phyloP scores from a whole-genome alignment of 2,797 vertebrate genomes.

The Tarsius wallacei region DNA sequence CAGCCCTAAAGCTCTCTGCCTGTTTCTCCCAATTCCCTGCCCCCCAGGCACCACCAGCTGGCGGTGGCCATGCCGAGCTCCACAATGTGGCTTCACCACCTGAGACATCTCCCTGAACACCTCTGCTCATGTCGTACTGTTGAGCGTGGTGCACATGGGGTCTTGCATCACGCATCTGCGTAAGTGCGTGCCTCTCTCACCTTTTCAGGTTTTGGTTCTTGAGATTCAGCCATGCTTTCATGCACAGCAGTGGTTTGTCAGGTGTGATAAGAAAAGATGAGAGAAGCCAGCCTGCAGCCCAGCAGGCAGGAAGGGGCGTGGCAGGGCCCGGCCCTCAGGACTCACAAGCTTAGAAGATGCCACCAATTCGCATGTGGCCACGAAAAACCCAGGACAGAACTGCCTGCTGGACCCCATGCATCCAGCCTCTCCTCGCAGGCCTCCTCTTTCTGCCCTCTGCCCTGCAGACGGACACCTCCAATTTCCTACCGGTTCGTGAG shows the following conservation, averaged over 20 bases:
- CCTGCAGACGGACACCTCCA: rapidly evolving
- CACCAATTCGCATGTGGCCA: rapidly evolving
- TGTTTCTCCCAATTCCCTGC: rapidly evolving
- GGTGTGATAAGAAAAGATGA: not conserved
- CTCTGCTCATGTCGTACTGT: too few relatives aligned
- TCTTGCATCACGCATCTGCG: too few relatives aligned
- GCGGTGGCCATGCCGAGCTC: not conserved
- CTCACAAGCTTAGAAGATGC: too few relatives aligned
- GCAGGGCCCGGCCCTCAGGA: too few relatives aligned
- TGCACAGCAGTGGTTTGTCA: too few relatives aligned
- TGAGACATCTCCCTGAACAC: not conserved
- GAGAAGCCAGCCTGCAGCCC: too few relatives aligned
- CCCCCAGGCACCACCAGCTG: too few relatives aligned
- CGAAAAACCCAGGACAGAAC: not conserved
- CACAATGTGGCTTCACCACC: rapidly evolving
- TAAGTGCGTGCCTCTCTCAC: not conserved
- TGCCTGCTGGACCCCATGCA: rapidly evolving
- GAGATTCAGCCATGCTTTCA: not conserved
- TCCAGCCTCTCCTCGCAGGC: not conserved
- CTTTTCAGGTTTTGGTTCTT: not conserved
- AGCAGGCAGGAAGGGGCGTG: too few relatives aligned
- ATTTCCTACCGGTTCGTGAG: not conserved
- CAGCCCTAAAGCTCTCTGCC: rapidly evolving
- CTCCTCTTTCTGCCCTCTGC: not conserved
- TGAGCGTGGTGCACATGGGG: too few relatives aligned